A percentile compares a stretch with the other conserved stretches of the same genome.
Evolutionary conservation across 2,797 vertebrate genomes (phyloP).

Genomic region (Sus cebifrons): DNA sequence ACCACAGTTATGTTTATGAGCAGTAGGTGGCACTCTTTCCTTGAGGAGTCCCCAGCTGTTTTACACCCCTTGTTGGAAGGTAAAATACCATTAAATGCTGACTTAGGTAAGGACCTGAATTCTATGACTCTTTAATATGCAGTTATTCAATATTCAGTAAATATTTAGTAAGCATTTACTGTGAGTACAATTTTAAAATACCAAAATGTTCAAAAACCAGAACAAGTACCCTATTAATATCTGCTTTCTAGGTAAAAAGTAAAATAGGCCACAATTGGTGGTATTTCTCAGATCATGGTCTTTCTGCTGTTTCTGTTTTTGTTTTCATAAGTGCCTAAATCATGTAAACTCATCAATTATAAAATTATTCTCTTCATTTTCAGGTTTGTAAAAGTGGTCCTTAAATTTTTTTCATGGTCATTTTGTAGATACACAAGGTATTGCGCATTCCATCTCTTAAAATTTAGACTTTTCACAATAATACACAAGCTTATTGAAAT

Average conservation of each 20-base stretch:
- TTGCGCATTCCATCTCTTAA: constrained; percentile 16
- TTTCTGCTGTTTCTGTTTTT: not conserved
- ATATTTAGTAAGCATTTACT: constrained; percentile 33
- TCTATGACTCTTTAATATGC: constrained; percentile 3
- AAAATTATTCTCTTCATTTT: constrained; percentile 49
- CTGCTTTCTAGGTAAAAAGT: constrained; percentile 11
- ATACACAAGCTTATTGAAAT: constrained; percentile 9
- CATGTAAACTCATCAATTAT: not conserved
- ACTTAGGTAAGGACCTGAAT: constrained; percentile 45
- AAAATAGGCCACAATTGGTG: not conserved
- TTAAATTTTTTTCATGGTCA: constrained; percentile 52
- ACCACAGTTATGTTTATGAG: not conserved
- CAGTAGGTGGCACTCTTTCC: constrained; percentile 65
- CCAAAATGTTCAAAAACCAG: not conserved
- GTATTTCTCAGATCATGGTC: not conserved
- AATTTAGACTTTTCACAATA: constrained; percentile 52
- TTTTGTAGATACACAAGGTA: constrained; percentile 51
- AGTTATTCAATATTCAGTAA: constrained; percentile 1
- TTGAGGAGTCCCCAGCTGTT: not conserved
- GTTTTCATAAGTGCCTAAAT: constrained; percentile 52
- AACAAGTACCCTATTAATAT: not conserved
- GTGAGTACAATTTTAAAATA: not conserved
- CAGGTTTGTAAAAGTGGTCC: not conserved
- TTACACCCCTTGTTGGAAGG: not conserved
- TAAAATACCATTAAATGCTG: constrained; percentile 17